Percentiles rank a stretch among this genome's conserved stretches.
Conservation (phyloP, 2,113 vertebrate species). For the Peucedramus taeniatus region DNA sequence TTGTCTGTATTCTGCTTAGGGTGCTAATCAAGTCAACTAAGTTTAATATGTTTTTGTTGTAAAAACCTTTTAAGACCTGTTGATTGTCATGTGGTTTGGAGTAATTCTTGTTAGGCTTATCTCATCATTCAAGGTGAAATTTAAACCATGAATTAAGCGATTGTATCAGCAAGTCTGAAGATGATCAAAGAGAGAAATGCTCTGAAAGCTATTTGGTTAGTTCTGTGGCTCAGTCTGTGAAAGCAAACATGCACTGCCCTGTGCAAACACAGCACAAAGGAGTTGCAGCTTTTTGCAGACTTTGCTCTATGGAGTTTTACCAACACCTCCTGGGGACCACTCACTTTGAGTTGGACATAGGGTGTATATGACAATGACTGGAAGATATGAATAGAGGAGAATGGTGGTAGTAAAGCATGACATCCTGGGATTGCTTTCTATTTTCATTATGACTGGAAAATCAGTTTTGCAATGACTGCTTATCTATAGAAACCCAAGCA, state of each 20-base stretch:
- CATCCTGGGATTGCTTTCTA: background rate
- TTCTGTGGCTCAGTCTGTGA: background rate
- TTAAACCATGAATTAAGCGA: background rate
- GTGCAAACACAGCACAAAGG: background rate
- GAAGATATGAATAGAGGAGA: background rate
- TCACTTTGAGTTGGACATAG: background rate
- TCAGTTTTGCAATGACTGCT: background rate
- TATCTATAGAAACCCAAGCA: background rate
- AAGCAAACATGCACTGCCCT: background rate
- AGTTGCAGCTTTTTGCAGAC: background rate
- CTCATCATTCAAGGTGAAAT: background rate
- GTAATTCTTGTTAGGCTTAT: background rate
- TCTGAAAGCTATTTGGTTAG: conserved; percentile 4
- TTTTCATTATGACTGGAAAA: conserved; percentile 11
- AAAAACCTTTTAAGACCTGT: background rate
- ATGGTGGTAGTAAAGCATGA: background rate
- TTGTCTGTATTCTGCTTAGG: background rate
- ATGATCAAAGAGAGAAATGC: conserved; percentile 15
- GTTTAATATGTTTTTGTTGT: background rate
- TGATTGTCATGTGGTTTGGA: background rate
- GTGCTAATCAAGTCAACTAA: background rate
- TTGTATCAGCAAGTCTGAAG: background rate
- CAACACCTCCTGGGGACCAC: background rate
- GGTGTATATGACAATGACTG: background rate
- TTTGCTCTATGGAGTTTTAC: background rate